These are phyloP conservation scores for Pseudomyrmex dendroicus DNA, from an alignment of 1,140 invertebrate species.

Conservation along the genomic window DNA sequence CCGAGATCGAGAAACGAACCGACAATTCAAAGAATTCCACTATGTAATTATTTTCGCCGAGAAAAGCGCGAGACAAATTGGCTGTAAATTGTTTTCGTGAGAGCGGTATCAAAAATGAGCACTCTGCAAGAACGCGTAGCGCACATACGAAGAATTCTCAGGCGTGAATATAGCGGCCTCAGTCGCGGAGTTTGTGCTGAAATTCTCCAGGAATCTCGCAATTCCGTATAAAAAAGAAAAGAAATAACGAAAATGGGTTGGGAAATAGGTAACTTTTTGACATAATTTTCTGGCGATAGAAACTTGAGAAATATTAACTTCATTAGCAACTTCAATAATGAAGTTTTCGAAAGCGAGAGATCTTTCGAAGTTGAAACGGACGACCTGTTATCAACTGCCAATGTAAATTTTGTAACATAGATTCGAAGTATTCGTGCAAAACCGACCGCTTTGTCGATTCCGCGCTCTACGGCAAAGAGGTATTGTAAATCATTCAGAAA, in stretches of 20 bases:
- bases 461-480: constrained; percentile 3
- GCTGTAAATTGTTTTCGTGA: not conserved
- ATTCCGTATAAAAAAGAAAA: constrained; percentile 2
- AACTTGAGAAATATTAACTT: constrained; percentile 3
- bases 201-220: constrained; percentile 8
- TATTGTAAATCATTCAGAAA: constrained; percentile 54
- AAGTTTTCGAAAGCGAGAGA: constrained; percentile 26
- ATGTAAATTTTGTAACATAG: constrained; percentile 35
- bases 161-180: not conserved
- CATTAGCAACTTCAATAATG: constrained; percentile 48
- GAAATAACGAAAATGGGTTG: not conserved
- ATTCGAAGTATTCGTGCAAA: constrained; percentile 27
- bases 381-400: constrained; percentile 16
- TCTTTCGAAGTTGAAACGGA: constrained; percentile 2
- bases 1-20: not conserved
- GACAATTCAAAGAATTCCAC: not conserved
- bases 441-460: constrained; percentile 16
- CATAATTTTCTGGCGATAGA: constrained; percentile 12
- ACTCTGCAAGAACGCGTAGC: not conserved
- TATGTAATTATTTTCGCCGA: no score
- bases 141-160: not conserved
- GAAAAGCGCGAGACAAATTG: not conserved
- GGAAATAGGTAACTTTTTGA: constrained; percentile 15
- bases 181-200: not conserved
- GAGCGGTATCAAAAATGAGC: no score